Conservation (phyloP, 1,140 invertebrate genomes). For the Zeugodacus cucurbitae region DNA sequence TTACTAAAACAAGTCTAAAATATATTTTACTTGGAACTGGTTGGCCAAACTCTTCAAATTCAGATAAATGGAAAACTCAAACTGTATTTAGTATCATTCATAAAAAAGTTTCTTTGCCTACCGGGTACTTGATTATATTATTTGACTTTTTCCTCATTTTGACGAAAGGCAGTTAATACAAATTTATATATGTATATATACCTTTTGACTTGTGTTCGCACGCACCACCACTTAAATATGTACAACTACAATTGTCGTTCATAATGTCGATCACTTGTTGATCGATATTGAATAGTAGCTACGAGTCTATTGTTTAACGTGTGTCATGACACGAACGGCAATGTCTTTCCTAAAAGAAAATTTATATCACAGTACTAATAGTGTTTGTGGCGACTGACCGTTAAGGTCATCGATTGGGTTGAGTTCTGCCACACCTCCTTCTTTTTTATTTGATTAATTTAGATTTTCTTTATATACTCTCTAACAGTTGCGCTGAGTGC, state of each 20-base stretch:
- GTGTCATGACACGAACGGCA: not conserved
- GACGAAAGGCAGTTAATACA: not conserved
- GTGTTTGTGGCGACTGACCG: not conserved
- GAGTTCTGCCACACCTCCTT: not conserved
- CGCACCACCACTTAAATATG: not conserved
- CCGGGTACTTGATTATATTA: no score
- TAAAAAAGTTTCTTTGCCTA: no score
- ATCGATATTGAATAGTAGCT: not conserved
- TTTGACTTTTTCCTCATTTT: not conserved
- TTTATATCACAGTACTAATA: not conserved
- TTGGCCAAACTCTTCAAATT: no score
- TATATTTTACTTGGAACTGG: no score
- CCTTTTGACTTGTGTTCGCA: not conserved
- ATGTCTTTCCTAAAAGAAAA: not conserved
- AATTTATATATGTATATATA: not conserved
- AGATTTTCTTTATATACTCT: not conserved
- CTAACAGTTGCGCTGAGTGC: not conserved
- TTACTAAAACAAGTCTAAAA: no score
- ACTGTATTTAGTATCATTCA: no score
- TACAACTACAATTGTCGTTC: not conserved
- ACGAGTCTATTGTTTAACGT: not conserved
- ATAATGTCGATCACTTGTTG: not conserved
- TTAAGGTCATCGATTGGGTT: not conserved
- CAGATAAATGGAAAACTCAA: no score
- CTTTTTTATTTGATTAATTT: conserved; percentile 13